Conservation (phyloP, 2,888 invertebrate genomes). For the Tenthredo mesomela region DNA sequence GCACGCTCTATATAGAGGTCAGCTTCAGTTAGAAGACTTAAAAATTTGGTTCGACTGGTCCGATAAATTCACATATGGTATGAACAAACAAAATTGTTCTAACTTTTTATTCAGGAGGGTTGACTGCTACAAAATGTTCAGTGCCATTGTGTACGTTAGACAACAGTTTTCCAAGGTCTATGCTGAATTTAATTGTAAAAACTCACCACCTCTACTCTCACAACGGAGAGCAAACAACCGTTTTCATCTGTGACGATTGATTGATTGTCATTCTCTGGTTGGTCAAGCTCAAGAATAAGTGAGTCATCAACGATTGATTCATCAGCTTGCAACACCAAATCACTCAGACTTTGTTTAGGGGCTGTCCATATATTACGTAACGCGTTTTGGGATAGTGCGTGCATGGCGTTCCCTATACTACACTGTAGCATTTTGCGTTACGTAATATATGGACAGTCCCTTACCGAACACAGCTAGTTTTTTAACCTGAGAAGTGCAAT, state of each 20-base stretch:
- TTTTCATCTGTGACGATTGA: not conserved
- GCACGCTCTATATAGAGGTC: too few species aligned
- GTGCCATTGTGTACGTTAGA: too few species aligned
- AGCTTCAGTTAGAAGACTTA: too few species aligned
- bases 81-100: too few species aligned
- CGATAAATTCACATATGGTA: too few species aligned
- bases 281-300: not conserved
- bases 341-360: not conserved
- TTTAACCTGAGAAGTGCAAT: not conserved
- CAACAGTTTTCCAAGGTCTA: too few species aligned
- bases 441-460: too few species aligned
- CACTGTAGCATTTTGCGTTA: too few species aligned
- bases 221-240: not conserved
- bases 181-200: not conserved
- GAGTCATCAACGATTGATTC: not conserved
- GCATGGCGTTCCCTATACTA: too few species aligned
- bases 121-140: not conserved
- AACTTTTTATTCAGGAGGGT: not conserved
- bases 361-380: too few species aligned
- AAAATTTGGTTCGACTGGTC: too few species aligned
- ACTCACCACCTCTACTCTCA: not conserved
- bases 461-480: not conserved
- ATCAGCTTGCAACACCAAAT: not conserved
- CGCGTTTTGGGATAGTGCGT: too few species aligned
- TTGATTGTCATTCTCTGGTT: not conserved